Evolutionary conservation across 2,113 vertebrate genomes (phyloP), one percentile per base, ranked within the genome.

Genomic region (Orthonyx spaldingii): DNA sequence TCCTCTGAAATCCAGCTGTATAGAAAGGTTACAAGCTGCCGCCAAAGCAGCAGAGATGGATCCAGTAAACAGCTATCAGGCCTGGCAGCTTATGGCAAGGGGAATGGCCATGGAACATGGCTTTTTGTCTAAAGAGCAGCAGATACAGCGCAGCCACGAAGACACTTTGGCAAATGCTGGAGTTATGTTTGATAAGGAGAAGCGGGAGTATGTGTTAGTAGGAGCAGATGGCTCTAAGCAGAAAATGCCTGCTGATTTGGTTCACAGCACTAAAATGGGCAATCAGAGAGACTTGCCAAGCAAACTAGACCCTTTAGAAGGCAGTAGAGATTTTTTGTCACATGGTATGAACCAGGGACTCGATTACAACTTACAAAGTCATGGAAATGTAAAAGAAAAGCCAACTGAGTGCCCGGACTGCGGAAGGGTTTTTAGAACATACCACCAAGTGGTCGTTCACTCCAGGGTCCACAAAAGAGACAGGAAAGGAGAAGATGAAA

Each of bases 31-130:
- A 90, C 99, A 99, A 96, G 99, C 99, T 6, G 99, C 99, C 1
- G 99, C 99, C 93, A 99, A 99, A 85, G 99, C 99, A 7, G 99
- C 99, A 2, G 99, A 99, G 98, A 99, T 99, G 99, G 99, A 99
- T 98, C 99, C 99, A 5, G 98, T 99, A 92, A 99, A 99, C 97
- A 99, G 99, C 96, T 99, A 99, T 97, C 99, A 99, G 93, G 99
- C 99, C 72, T 99, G 99, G 99, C 99, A 99, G 98, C 99, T 99
- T 91, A 99, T 99, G 99, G 99, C 99, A 75, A 98, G 99, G 83
- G 99, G 99, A 95, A 99, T 99, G 99, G 99, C 99, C 42, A 98
- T 99, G 98, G 99, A 99, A 82, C 99, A 99, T 60, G 98, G 99
- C 94, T 99, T 99, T 97, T 98, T 99, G 98, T 98, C 99, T 65